Evolutionary conservation across 2,113 vertebrate species (phyloP), one percentile per base, ranked within the genome.

Genomic region (Psammodynastes pulverulentus): DNA sequence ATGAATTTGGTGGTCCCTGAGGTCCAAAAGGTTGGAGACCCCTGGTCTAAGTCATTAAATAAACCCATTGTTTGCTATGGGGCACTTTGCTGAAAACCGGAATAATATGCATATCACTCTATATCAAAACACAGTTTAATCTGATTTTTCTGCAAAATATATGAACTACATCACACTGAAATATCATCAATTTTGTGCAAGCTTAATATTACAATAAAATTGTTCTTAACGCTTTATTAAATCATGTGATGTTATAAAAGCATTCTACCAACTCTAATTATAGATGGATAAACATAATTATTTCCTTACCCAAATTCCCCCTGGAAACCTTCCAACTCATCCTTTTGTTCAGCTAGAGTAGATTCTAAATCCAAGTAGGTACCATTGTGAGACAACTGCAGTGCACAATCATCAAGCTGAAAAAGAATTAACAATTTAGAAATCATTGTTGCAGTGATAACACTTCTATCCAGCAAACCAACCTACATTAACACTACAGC

Each of bases 321-420:
- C 96, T 99, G 98, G 97, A 99, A 99, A 91, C 99, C 99, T 97
- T 99, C 99, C 94, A 99, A 92, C 93, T 99, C 99, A 93, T 99
- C 99, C 94, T 96, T 98, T 93, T 99, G 99, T 95, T 99, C 99
- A 13, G 98, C 98, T 95, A 99, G 95, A 0, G 98, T 99, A 24
- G 99, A 99, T 94, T 99, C 99, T 98, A 99, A 96, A 97, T 99
- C 99, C 98, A 99, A 97, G 97, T 99, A 99, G 96, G 98, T 98
- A 95, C 99, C 98, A 87, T 98, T 99, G 95, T 99, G 99, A 95
- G 99, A 99, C 72, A 99, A 96, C 93, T 99, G 99, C 85, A 99
- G 97, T 4, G 99, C 97, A 91, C 99, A 99, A 97, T 99, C 99
- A 94, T 99, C 99, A n/a, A 98, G 97, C 99, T 99, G 95, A 84